phyloP scores from a whole-genome alignment of 2,797 vertebrate species.

The Oceanodroma leucorhoa region DNA sequence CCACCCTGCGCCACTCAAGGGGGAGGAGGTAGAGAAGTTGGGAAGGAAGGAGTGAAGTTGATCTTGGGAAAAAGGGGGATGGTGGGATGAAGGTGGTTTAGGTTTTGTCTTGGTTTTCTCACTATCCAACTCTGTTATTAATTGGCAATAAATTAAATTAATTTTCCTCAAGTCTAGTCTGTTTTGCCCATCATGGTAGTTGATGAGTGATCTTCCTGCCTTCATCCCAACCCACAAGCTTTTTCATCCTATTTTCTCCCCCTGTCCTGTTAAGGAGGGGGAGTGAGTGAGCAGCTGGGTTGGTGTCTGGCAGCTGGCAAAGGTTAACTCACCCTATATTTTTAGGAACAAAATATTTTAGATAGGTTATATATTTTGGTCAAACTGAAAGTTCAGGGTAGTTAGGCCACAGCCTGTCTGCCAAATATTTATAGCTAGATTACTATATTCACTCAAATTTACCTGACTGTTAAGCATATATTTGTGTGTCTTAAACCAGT shows the following conservation, averaged over 20 bases:
- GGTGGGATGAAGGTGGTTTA: neutral
- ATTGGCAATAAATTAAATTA: neutral
- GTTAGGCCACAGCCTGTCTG: neutral
- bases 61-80: neutral
- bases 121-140: neutral
- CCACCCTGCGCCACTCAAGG: rapidly evolving
- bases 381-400: neutral
- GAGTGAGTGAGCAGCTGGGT: neutral
- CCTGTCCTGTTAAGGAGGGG: neutral
- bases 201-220: neutral
- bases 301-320: neutral
- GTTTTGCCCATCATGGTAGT: rapidly evolving
- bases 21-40: neutral
- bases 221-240: neutral
- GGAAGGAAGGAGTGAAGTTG: neutral
- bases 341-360: neutral
- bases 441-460: neutral
- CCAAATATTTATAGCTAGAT: neutral
- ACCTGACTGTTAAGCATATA: neutral
- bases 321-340: neutral
- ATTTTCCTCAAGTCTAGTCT: neutral
- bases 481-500: neutral
- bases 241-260: neutral
- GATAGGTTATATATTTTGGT: neutral
- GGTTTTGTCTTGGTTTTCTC: neutral